phyloP scores from a whole-genome alignment of 2,888 invertebrate species.

The Netelia melanura region DNA sequence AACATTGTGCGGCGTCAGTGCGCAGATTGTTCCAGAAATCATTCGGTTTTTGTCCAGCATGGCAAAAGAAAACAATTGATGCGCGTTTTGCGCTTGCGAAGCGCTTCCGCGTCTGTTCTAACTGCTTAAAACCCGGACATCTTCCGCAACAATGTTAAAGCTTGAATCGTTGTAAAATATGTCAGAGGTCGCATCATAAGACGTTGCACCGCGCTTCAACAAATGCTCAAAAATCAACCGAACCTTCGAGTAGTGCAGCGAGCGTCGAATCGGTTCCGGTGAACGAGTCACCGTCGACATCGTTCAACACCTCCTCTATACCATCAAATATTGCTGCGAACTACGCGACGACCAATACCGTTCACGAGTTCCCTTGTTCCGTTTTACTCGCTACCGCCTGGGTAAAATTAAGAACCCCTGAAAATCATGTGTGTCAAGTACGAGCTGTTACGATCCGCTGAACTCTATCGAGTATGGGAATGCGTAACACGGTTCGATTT shows the following conservation, averaged over 20 bases:
- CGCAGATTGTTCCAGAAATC: conserved; percentile 14
- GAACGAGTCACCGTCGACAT: background rate
- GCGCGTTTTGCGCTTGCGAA: conserved; percentile 22
- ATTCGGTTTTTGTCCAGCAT: conserved; percentile 6
- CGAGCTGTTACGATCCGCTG: too few species aligned
- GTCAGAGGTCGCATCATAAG: conserved; percentile 57
- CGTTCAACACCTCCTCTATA: background rate
- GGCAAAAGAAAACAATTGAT: background rate
- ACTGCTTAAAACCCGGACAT: conserved; percentile 58
- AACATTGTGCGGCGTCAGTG: background rate
- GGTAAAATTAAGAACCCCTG: background rate
- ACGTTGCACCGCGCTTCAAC: conserved; percentile 21
- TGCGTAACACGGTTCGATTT: too few species aligned
- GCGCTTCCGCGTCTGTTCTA: conserved; percentile 34
- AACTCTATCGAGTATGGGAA: too few species aligned
- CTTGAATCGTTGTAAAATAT: conserved; percentile 48
- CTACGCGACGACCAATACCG: conserved; percentile 37
- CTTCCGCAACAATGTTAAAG: conserved; percentile 39
- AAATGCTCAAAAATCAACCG: background rate
- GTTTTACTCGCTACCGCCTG: conserved; percentile 28
- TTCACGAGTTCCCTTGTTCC: conserved; percentile 33
- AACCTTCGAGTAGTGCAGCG: background rate
- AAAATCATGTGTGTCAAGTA: background rate
- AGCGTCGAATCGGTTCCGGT: background rate
- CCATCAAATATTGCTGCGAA: conserved; percentile 11